Evolutionary conservation across 2,888 invertebrate genomes (phyloP).

Genomic region (Acleris cristana): DNA sequence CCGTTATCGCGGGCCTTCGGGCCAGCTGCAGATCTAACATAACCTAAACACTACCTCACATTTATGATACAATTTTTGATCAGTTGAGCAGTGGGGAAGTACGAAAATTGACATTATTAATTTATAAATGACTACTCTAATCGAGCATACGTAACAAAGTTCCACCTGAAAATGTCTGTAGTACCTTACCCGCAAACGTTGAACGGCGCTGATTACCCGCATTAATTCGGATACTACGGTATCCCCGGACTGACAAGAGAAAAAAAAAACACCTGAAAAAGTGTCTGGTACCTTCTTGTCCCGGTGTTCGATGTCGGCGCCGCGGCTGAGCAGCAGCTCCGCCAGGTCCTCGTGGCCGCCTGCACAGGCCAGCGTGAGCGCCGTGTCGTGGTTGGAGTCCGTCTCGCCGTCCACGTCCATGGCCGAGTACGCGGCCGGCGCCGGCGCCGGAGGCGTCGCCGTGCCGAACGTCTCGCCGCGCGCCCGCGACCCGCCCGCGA

Average conservation of each 20-base stretch:
- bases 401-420: slow-evolving; percentile 99
- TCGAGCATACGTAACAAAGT: too few relatives aligned
- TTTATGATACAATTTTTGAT: too few relatives aligned
- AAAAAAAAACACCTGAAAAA: neutral
- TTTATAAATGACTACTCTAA: too few relatives aligned
- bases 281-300: slow-evolving; percentile 90
- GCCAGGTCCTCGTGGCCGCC: slow-evolving; percentile 98
- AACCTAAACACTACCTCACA: too few relatives aligned
- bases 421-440: slow-evolving; percentile 86
- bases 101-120: too few relatives aligned
- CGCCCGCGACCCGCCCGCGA: slow-evolving; percentile 53
- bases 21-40: too few relatives aligned
- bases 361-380: slow-evolving; percentile 97
- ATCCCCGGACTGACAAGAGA: neutral
- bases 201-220: too few relatives aligned
- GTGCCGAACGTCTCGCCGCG: slow-evolving; percentile 48
- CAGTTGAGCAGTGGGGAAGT: too few relatives aligned
- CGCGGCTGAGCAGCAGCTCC: slow-evolving; percentile 93
- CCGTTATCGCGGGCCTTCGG: too few relatives aligned
- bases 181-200: too few relatives aligned
- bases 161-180: too few relatives aligned
- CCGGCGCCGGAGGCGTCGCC: slow-evolving; percentile 70
- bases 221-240: too few relatives aligned
- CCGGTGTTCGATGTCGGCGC: slow-evolving; percentile 98
- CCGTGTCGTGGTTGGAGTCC: slow-evolving; percentile 99